phyloP scores from a whole-genome alignment of 2,888 invertebrate genomes.

The Perithous albicinctus region DNA sequence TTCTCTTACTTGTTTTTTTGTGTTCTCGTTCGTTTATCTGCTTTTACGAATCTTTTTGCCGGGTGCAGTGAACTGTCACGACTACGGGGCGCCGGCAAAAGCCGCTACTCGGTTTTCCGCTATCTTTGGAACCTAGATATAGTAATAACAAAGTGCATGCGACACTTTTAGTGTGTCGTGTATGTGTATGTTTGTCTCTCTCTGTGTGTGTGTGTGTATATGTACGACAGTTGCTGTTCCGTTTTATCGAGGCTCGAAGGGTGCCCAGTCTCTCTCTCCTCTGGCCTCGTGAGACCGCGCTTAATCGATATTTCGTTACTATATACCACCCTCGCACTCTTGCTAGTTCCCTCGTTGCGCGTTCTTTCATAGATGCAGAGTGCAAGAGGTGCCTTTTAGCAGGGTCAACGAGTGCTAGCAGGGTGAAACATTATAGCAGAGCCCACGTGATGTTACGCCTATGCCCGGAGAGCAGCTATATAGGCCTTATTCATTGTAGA shows the following conservation, averaged over 20 bases:
- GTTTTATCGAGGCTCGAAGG: conserved; percentile 47
- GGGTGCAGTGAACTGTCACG: conserved; percentile 66
- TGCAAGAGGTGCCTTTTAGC: conserved; percentile 36
- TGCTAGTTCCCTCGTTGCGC: background rate
- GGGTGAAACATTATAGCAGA: background rate
- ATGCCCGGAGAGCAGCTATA: conserved; percentile 22
- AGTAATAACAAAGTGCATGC: background rate
- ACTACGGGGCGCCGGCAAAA: conserved; percentile 47
- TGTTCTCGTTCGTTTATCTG: conserved; percentile 51
- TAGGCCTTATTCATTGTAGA: background rate
- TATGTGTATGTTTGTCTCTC: too few relatives aligned
- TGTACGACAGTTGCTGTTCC: conserved; percentile 55
- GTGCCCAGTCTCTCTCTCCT: background rate
- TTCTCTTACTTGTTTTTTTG: conserved; percentile 1
- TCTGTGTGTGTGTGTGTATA: too few relatives aligned
- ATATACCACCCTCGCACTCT: conserved; percentile 55
- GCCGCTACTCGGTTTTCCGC: conserved; percentile 55
- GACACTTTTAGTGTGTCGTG: conserved; percentile 26
- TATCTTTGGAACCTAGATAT: conserved; percentile 64
- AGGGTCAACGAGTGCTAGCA: conserved; percentile 24
- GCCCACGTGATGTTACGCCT: conserved; percentile 52
- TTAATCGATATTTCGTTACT: conserved; percentile 61
- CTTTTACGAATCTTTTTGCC: conserved; percentile 52
- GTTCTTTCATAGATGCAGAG: conserved; percentile 21
- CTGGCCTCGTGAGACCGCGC: conserved; percentile 40